Conservation (phyloP, 2,888 invertebrate species). For the Drosophila neoperkinsi region DNA sequence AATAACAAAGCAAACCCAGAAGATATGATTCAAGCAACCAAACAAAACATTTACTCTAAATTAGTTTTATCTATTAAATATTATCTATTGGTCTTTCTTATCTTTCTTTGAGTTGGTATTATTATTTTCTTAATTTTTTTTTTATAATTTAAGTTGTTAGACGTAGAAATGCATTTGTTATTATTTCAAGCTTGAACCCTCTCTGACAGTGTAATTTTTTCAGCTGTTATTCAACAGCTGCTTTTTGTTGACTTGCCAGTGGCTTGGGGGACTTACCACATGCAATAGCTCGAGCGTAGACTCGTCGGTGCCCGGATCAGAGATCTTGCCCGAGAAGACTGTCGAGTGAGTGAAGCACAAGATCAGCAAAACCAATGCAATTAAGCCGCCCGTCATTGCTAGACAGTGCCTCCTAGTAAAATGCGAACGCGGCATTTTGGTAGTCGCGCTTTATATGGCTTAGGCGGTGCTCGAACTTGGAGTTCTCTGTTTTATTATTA, state of each 20-base stretch:
- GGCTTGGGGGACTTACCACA: constrained; percentile 80
- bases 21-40: not conserved
- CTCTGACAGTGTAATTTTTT: constrained; percentile 28
- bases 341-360: constrained; percentile 77
- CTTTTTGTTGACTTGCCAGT: not conserved
- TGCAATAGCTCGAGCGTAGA: constrained; percentile 82
- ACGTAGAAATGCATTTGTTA: not conserved
- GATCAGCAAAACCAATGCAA: constrained; percentile 77
- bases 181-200: not conserved
- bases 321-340: constrained; percentile 66
- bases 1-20: not conserved
- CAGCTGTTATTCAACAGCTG: constrained; percentile 32
- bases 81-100: not conserved
- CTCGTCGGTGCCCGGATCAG: constrained; percentile 69
- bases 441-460: constrained; percentile 68
- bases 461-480: constrained; percentile 21
- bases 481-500: constrained; percentile 24
- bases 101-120: not conserved
- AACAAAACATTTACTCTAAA: not conserved
- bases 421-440: constrained; percentile 83
- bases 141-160: not conserved
- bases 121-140: not conserved
- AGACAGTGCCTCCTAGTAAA: constrained; percentile 82
- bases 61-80: not conserved
- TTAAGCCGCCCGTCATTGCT: constrained; percentile 81